Evolutionary conservation across 2,888 invertebrate species (phyloP).

Genomic region (Lepidocyrtinus sp.): DNA sequence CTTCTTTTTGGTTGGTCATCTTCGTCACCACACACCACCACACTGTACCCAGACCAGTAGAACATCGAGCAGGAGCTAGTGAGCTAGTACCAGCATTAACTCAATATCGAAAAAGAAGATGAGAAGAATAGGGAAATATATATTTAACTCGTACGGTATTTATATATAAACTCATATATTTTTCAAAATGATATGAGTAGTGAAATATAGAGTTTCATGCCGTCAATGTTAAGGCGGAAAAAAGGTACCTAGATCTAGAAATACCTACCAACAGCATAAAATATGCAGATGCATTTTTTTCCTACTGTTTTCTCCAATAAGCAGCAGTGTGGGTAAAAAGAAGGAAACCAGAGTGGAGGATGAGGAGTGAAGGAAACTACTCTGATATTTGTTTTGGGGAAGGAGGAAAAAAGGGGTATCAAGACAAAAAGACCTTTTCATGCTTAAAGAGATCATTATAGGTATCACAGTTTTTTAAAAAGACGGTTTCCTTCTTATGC

Average conservation of each 20-base stretch:
- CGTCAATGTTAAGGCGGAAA: not conserved
- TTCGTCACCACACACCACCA: slow-evolving; percentile 42
- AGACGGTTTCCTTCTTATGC: not conserved
- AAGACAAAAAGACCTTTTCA: not conserved
- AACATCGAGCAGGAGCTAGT: too few relatives aligned
- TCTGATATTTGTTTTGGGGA: not conserved
- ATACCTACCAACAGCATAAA: slow-evolving; percentile 3
- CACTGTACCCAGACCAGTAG: not conserved
- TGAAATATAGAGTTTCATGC: not conserved
- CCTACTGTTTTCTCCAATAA: slow-evolving; percentile 8
- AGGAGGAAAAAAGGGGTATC: too few relatives aligned
- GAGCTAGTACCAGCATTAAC: not conserved
- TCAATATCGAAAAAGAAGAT: not conserved
- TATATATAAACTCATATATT: not conserved
- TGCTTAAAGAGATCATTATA: not conserved
- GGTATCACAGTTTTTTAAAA: not conserved
- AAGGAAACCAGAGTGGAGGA: not conserved
- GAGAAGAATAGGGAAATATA: slow-evolving; percentile 16
- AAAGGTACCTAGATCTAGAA: slow-evolving; percentile 11
- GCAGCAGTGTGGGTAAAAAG: too few relatives aligned
- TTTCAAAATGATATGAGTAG: not conserved
- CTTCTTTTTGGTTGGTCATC: slow-evolving; percentile 39
- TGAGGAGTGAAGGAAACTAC: not conserved
- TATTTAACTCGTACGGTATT: slow-evolving; percentile 3
- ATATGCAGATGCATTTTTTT: slow-evolving; percentile 13